Evolutionary conservation across 2,113 vertebrate species (phyloP).

Genomic region (Pelodiscus sinensis): DNA sequence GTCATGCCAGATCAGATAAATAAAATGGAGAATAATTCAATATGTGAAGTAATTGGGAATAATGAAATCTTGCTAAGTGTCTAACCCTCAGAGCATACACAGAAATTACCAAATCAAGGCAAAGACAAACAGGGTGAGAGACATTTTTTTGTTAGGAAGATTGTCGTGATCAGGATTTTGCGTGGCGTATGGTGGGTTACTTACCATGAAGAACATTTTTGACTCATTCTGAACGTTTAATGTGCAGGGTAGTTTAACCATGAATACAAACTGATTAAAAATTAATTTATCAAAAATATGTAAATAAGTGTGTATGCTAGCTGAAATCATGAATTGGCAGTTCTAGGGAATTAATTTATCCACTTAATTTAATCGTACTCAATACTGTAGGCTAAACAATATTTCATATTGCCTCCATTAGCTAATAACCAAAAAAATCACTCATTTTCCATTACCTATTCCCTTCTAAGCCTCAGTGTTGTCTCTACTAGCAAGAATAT

Average conservation of each 20-base stretch:
- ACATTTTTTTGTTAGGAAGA: background rate
- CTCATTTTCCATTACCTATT: background rate
- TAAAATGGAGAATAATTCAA: background rate
- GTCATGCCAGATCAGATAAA: background rate
- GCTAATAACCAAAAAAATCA: background rate
- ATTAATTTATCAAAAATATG: constrained; percentile 43
- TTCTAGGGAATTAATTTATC: constrained; percentile 1
- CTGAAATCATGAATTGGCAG: constrained; percentile 23
- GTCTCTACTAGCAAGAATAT: background rate
- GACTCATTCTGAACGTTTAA: background rate
- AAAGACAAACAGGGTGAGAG: background rate
- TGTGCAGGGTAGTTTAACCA: background rate
- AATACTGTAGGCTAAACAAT: background rate
- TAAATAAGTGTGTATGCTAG: constrained; percentile 19
- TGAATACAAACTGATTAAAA: constrained; percentile 47
- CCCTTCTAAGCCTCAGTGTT: background rate
- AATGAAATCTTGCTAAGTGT: background rate
- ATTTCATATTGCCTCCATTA: background rate
- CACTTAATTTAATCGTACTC: background rate
- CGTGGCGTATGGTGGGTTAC: background rate
- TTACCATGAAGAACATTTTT: background rate
- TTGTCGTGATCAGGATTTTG: rapidly evolving
- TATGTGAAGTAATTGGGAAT: background rate
- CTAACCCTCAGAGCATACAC: background rate
- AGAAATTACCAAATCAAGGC: background rate